A percentile compares a stretch with the other conserved stretches of the same genome.
These are phyloP conservation scores for Cybosia mesomella DNA, from an alignment of 2,888 invertebrate genomes.

Conservation along the genomic window DNA sequence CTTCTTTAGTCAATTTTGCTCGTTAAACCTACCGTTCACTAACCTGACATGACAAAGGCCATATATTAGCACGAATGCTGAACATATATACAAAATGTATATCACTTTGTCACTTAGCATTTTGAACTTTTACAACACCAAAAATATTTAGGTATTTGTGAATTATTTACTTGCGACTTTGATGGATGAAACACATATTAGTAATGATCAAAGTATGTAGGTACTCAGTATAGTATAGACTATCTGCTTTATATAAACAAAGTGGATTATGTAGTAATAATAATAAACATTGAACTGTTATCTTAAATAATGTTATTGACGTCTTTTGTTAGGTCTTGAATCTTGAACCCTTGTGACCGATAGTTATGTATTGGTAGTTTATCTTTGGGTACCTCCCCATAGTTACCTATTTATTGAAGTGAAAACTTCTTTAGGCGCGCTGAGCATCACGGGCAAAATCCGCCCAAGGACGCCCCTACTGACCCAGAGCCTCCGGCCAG, in stretches of 20 bases:
- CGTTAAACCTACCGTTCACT: slow-evolving; percentile 24
- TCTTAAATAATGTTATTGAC: slow-evolving; percentile 75
- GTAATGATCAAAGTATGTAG: slow-evolving; percentile 36
- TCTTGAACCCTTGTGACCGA: slow-evolving; percentile 25
- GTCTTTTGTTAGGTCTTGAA: slow-evolving; percentile 50
- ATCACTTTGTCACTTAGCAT: slow-evolving; percentile 44
- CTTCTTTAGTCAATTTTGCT: not conserved
- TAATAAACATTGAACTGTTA: slow-evolving; percentile 70
- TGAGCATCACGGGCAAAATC: too few species aligned
- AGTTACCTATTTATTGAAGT: not conserved
- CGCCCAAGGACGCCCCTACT: too few species aligned
- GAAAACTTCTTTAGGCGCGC: not conserved
- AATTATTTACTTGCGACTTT: slow-evolving; percentile 32
- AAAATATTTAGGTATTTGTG: slow-evolving; percentile 17
- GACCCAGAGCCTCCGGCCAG: too few species aligned
- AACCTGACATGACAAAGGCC: slow-evolving; percentile 54
- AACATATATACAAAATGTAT: slow-evolving; percentile 36
- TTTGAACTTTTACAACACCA: slow-evolving; percentile 10
- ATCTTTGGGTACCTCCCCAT: not conserved
- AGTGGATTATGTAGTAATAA: slow-evolving; percentile 36
- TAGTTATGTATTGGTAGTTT: slow-evolving; percentile 6
- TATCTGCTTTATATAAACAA: slow-evolving; percentile 42
- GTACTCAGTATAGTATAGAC: slow-evolving; percentile 18
- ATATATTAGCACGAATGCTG: slow-evolving; percentile 41
- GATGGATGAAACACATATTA: slow-evolving; percentile 35